Conservation (phyloP, 2,113 vertebrate genomes). For the Saguinus midas region DNA sequence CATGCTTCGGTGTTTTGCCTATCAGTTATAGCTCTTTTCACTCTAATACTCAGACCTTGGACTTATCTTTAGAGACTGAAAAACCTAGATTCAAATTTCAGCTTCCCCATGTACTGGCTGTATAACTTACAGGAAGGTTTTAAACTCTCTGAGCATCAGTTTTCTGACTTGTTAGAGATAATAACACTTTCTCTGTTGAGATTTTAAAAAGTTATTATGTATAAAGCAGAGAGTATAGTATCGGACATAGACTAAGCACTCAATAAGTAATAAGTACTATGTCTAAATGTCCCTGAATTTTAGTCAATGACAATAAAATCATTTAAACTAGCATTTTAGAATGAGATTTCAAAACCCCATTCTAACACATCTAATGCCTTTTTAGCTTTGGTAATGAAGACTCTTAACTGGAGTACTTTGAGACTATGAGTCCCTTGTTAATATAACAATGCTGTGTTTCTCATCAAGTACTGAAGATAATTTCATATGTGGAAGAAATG, state of each 20-base stretch:
- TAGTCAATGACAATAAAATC: background rate
- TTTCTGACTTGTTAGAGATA: background rate
- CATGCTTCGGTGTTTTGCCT: background rate
- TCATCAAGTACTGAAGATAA: background rate
- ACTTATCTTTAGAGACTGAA: background rate
- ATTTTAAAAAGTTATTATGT: background rate
- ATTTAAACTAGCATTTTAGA: background rate
- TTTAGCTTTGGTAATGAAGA: background rate
- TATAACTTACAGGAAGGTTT: background rate
- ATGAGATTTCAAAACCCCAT: background rate
- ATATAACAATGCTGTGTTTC: background rate
- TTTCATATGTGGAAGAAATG: background rate
- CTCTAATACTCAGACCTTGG: background rate
- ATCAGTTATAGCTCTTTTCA: background rate
- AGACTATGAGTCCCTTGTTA: background rate
- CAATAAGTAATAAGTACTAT: background rate
- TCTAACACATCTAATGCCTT: background rate
- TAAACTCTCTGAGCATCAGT: background rate
- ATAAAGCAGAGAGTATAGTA: background rate
- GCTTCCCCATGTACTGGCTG: background rate
- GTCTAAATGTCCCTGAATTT: background rate
- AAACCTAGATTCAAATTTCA: background rate
- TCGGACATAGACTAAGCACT: background rate
- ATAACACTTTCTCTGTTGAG: background rate
- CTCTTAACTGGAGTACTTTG: background rate